Evolutionary conservation across 2,113 vertebrate species (phyloP), one percentile per base, ranked within the genome.

Genomic region (Baryphthengus martii): DNA sequence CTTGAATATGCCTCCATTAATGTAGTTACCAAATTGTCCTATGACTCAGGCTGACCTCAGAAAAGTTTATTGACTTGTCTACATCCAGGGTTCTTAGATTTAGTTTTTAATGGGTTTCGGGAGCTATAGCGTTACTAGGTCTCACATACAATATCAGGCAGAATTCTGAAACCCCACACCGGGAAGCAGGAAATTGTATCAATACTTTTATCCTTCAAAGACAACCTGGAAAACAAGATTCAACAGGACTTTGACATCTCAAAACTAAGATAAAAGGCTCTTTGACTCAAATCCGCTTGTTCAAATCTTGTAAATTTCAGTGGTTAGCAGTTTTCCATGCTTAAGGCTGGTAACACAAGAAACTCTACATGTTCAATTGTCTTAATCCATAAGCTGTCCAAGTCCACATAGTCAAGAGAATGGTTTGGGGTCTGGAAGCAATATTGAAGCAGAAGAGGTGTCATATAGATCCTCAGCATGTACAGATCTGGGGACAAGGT

Each of bases 401-500:
- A 61, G 16, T 52, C 35, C 17, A 40, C 12, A 42, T 3, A 1
- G 15, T 28, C 7, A 2, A 55, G 11, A 53, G 7, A 66, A 53
- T 15, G 9, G 19, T 45, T 13, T n/a, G 9, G 5, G 7, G 4
- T 61, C 67, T 25, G 15, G 28, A 93, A 80, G 52, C 13, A 44
- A 21, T 20, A 10, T 26, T 80, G 29, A 58, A 63, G 24, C 1
- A 0, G 9, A 77, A 73, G 10, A 31, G 16, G 2, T 56, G 13
- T 52, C 65, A 35, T 26, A 82, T 23, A 9, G 52, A 53, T 83
- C 18, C 18, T 66, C 28, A 66, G 4, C 29, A 33, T 7, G 3
- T 33, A 35, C 3, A 21, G 18, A n/a, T 70, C 11, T 35, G 8
- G 18, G 8, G 19, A 45, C 7, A 0, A 0, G 6, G 1, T 52